Evolutionary conservation across 1,140 invertebrate species (phyloP), one percentile per base, ranked within the genome.

Genomic region (Neelides sp.): DNA sequence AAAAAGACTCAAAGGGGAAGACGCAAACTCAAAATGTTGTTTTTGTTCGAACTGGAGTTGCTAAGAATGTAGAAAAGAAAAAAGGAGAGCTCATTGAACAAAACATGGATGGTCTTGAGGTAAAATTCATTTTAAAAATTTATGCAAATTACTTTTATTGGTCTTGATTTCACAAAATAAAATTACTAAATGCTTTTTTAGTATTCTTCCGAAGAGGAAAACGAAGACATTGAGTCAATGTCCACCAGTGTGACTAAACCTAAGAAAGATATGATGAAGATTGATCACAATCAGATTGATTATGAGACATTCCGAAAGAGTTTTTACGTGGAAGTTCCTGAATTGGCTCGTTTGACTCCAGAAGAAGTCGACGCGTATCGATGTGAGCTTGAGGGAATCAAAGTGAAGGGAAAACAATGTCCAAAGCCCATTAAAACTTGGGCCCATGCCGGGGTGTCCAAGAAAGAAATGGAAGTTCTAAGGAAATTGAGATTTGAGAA

Each of bases 361-460:
- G 82, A 89, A 69, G 90, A 91, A 65, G 85, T 91, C 1, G 85
- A 91, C 54, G 73, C 75, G 0, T 90, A 92, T 61, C 80, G 88
- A 61, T 53, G 67, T 63, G 84, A 88, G 60, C 62, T 87, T n/a
- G 85, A 89, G 70, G 84, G 83, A 2, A 84, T 88, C 41, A 71
- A 82, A 40, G 83, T 89, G 1, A 86, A 86, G 67, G 84, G 82
- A 15, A 80, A 80, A 64, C 85, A 85, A 13, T 93, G 87, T 64
- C 94, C 94, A 0, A 93, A 90, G 64, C 93, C 94, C 0, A 90
- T 98, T 13, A 90, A 81, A 70, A 84, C 82, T 0, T 99, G 96
- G 96, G 92, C 96, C 0, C 96, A 99, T 61, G 95, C 91, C 67
- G 96, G 96, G 27, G 87, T 98, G 1, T 92, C 87, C 42, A 93